Evolutionary conservation across 1,140 invertebrate genomes (phyloP).

Genomic region (Ostrea edulis): DNA sequence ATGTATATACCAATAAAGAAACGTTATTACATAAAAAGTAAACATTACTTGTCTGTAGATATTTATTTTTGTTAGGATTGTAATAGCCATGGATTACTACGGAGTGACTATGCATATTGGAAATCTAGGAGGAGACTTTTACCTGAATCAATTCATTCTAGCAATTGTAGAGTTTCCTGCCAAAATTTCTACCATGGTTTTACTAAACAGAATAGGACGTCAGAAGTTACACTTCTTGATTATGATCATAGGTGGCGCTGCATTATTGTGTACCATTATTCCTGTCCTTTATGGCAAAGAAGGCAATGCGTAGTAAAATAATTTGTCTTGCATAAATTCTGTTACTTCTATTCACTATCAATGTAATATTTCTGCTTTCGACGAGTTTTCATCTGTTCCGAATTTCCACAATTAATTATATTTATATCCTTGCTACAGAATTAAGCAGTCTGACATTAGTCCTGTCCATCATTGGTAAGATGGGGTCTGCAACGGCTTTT

Average conservation of each 20-base stretch:
- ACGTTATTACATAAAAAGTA: too few species aligned
- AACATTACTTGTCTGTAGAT: too few species aligned
- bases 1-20: too few species aligned
- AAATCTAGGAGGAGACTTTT: slow-evolving; percentile 66
- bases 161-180: slow-evolving; percentile 89
- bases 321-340: too few species aligned
- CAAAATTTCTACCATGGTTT: slow-evolving; percentile 46
- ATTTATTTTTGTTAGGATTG: slow-evolving; percentile 53
- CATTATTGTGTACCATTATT: slow-evolving; percentile 59
- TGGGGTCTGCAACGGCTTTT: slow-evolving; percentile 69
- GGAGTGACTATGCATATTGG: slow-evolving; percentile 80
- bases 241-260: slow-evolving; percentile 58
- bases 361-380: neutral
- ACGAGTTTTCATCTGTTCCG: neutral
- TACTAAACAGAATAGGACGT: slow-evolving; percentile 59
- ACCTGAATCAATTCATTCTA: slow-evolving; percentile 66
- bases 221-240: slow-evolving; percentile 50
- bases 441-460: slow-evolving; percentile 50
- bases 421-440: slow-evolving; percentile 46
- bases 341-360: neutral
- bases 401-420: too few species aligned
- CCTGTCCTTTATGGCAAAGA: slow-evolving; percentile 49
- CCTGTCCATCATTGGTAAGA: slow-evolving; percentile 88
- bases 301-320: slow-evolving; percentile 31
- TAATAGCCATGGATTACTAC: slow-evolving; percentile 59